Conservation (phyloP, 2,113 vertebrate species). For the Zapus hudsonius region DNA sequence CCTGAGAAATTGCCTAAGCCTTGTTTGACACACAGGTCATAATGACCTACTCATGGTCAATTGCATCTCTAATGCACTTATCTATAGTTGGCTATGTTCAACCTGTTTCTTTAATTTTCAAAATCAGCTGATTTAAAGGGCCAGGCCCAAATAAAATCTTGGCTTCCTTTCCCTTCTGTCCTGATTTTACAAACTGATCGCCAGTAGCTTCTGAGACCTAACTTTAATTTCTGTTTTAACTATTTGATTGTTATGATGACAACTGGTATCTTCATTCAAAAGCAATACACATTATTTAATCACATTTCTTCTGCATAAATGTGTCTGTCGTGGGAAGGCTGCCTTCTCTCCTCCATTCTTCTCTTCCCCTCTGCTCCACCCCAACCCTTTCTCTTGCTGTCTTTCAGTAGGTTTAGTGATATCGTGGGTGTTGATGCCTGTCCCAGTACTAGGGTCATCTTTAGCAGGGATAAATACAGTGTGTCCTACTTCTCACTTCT, state of each 20-base stretch:
- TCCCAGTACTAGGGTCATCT: background rate
- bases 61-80: background rate
- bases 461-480: background rate
- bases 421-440: background rate
- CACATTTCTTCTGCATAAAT: background rate
- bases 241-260: background rate
- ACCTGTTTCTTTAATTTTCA: constrained; percentile 1
- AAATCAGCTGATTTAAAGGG: constrained; percentile 33
- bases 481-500: background rate
- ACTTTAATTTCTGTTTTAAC: background rate
- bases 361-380: background rate
- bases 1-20: background rate
- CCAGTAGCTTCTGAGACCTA: background rate
- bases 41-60: background rate
- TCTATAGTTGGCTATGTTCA: background rate
- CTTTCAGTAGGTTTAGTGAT: background rate
- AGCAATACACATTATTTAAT: background rate
- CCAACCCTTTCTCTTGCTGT: background rate
- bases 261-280: background rate
- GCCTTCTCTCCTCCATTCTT: no score
- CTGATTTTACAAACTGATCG: background rate
- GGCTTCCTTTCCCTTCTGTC: background rate
- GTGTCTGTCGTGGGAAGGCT: background rate
- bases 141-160: background rate
- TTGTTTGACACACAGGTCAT: background rate